phyloP scores from a whole-genome alignment of 1,140 invertebrate species.

The Eumaeus atala region DNA sequence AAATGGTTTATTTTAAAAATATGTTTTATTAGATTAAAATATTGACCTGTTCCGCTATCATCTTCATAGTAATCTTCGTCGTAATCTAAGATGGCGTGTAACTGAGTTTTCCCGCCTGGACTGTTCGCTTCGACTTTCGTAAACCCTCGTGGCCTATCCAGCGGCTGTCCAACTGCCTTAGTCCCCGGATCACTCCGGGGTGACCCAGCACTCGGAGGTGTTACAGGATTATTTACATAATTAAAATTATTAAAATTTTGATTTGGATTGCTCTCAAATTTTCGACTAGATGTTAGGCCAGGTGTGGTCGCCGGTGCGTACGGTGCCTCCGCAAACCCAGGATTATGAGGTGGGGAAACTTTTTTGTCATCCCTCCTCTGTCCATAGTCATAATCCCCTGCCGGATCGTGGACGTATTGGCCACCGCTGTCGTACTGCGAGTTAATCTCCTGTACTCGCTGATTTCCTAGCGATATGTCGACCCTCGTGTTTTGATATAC shows the following conservation, averaged over 20 bases:
- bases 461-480: constrained; percentile 49
- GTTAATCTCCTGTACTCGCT: constrained; percentile 49
- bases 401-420: constrained; percentile 62
- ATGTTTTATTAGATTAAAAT: constrained; percentile 10
- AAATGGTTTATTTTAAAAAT: too few relatives aligned
- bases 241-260: constrained; percentile 56
- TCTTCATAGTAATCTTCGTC: constrained; percentile 77
- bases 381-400: constrained; percentile 65
- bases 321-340: constrained; percentile 47
- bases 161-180: constrained; percentile 36
- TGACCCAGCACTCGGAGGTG: constrained; percentile 29
- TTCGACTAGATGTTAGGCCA: constrained; percentile 57
- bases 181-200: constrained; percentile 32
- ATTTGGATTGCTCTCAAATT: constrained; percentile 51
- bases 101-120: constrained; percentile 76
- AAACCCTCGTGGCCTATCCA: constrained; percentile 65
- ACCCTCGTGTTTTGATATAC: constrained; percentile 52
- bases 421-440: constrained; percentile 54
- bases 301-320: constrained; percentile 48
- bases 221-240: constrained; percentile 38
- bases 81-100: constrained; percentile 83
- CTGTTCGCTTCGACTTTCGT: constrained; percentile 73
- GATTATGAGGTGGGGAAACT: constrained; percentile 36
- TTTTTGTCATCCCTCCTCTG: constrained; percentile 49
- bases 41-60: constrained; percentile 46